Percentiles rank a stretch among this genome's conserved stretches.
phyloP scores from a whole-genome alignment of 2,797 vertebrate species.

The Smutsia gigantea region DNA sequence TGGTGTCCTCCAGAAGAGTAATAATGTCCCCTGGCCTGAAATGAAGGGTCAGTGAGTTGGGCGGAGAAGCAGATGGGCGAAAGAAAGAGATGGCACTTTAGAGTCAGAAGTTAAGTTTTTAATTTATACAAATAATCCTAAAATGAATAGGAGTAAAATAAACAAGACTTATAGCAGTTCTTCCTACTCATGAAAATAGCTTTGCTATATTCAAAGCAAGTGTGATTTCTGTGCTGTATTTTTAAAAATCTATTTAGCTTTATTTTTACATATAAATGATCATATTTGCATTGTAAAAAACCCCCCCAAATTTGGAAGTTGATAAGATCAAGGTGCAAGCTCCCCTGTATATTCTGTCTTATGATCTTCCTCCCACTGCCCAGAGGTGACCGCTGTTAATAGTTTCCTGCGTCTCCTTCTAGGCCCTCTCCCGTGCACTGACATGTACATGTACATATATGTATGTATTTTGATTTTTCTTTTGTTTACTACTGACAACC shows the following conservation, averaged over 20 bases:
- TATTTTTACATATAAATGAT: slow-evolving; percentile 2
- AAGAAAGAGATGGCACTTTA: not conserved
- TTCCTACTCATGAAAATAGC: not conserved
- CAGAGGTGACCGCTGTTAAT: not conserved
- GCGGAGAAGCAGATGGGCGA: not conserved
- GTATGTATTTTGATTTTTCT: not conserved
- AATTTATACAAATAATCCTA: slow-evolving; percentile 17
- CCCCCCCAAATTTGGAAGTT: not conserved
- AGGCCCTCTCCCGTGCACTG: not conserved
- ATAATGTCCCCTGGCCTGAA: slow-evolving; percentile 96
- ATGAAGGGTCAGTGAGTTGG: slow-evolving; percentile 60
- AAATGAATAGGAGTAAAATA: slow-evolving; percentile 39
- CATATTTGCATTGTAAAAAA: not conserved
- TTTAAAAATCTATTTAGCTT: not conserved
- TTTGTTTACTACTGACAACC: not conserved
- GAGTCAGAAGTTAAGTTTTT: not conserved
- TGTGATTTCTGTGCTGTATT: not conserved
- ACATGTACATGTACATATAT: not conserved
- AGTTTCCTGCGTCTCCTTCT: not conserved
- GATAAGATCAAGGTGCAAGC: not conserved
- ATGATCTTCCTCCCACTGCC: not conserved
- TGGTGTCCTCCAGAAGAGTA: slow-evolving; percentile 94
- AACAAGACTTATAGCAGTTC: not conserved
- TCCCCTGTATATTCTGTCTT: not conserved
- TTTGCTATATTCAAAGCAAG: slow-evolving; percentile 24